phyloP scores from a whole-genome alignment of 1,140 invertebrate genomes.

The Lethrus apterus region DNA sequence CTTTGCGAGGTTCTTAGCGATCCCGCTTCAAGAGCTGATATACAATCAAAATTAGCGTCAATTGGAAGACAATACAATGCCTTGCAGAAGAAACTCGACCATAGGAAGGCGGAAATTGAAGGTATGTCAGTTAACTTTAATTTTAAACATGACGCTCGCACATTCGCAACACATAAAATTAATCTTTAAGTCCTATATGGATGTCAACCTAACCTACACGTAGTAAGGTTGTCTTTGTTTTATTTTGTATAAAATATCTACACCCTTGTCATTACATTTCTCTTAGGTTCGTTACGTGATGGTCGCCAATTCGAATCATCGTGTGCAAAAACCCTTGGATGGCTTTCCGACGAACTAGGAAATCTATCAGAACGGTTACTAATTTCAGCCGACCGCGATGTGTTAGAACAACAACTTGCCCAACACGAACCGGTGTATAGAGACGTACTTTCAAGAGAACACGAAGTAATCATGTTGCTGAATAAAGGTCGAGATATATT shows the following conservation, averaged over 20 bases:
- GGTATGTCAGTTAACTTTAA: no score
- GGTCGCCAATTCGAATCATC: slow-evolving; percentile 79
- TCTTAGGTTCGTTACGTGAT: slow-evolving; percentile 62
- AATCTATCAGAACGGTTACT: slow-evolving; percentile 67
- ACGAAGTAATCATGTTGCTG: slow-evolving; percentile 88
- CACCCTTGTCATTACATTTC: no score
- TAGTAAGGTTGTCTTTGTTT: no score
- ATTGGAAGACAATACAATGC: slow-evolving; percentile 78
- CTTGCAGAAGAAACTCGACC: slow-evolving; percentile 81
- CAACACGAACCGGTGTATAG: slow-evolving; percentile 84
- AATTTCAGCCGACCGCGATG: slow-evolving; percentile 78
- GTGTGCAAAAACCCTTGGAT: slow-evolving; percentile 78
- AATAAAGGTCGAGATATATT: slow-evolving; percentile 81
- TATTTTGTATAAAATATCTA: no score
- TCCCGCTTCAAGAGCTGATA: slow-evolving; percentile 80
- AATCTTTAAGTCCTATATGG: no score
- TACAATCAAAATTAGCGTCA: slow-evolving; percentile 77
- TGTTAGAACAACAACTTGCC: slow-evolving; percentile 77
- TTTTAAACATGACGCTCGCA: no score
- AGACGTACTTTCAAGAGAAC: slow-evolving; percentile 81
- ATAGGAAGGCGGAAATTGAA: slow-evolving; percentile 84
- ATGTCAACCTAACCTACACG: no score
- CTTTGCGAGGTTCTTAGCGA: slow-evolving; percentile 86
- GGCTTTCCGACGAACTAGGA: slow-evolving; percentile 73
- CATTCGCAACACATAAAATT: no score